A percentile compares a stretch with the other conserved stretches of the same genome.
phyloP scores from a whole-genome alignment of 2,888 invertebrate genomes.

The Drosophila rubida region DNA sequence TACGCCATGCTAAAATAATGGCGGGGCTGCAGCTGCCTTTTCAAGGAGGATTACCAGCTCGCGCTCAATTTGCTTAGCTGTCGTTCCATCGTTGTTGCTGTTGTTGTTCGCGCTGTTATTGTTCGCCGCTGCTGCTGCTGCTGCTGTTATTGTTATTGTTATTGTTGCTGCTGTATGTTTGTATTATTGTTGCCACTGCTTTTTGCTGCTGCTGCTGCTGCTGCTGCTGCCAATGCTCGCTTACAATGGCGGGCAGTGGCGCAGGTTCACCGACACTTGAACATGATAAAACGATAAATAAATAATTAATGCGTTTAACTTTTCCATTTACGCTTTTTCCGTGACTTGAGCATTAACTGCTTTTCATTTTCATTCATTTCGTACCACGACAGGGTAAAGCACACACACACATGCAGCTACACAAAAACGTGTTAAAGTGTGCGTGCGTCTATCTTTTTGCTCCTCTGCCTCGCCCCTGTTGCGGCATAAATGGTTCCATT shows the following conservation, averaged over 20 bases:
- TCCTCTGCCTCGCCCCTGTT: slow-evolving; percentile 14
- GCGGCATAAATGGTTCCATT: slow-evolving; percentile 42
- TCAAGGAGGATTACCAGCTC: slow-evolving; percentile 56
- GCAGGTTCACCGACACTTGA: slow-evolving; percentile 79
- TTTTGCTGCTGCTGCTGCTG: slow-evolving; percentile 34
- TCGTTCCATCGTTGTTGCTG: slow-evolving; percentile 45
- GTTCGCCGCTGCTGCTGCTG: slow-evolving; percentile 35
- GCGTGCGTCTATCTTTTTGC: slow-evolving; percentile 38
- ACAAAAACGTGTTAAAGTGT: slow-evolving; percentile 50
- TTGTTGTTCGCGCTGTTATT: slow-evolving; percentile 31
- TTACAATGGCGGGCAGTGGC: slow-evolving; percentile 43
- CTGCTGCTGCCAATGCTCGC: slow-evolving; percentile 29
- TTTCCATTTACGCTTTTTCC: slow-evolving; percentile 80
- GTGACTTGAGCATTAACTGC: slow-evolving; percentile 77
- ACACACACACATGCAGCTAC: slow-evolving; percentile 18
- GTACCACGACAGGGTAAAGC: slow-evolving; percentile 31
- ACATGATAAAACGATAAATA: slow-evolving; percentile 77
- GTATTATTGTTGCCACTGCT: not conserved
- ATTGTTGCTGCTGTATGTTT: slow-evolving; percentile 42
- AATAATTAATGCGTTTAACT: slow-evolving; percentile 83
- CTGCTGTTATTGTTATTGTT: slow-evolving; percentile 33
- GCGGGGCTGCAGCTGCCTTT: slow-evolving; percentile 37
- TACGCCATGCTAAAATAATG: slow-evolving; percentile 22
- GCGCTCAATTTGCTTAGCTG: slow-evolving; percentile 72
- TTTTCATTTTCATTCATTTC: slow-evolving; percentile 78